Percentiles rank a stretch among this genome's conserved stretches.
Evolutionary conservation across 2,888 invertebrate genomes (phyloP).

Genomic region (Leucozona laternaria): DNA sequence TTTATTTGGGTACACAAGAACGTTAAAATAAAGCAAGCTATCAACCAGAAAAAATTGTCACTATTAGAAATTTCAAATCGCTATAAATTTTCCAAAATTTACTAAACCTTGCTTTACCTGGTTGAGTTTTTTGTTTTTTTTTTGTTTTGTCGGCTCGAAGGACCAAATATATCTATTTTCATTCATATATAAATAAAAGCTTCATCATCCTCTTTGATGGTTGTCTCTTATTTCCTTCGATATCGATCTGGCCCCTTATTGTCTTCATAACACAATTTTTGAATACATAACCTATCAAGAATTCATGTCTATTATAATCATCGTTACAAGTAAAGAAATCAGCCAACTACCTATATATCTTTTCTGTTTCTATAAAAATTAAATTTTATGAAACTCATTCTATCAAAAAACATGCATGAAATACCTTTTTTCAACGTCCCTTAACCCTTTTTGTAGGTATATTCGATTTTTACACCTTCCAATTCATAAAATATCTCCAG

Average conservation of each 20-base stretch:
- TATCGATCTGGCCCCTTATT: neutral
- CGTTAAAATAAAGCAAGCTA: too few relatives aligned
- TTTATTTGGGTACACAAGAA: too few relatives aligned
- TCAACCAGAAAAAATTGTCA: too few relatives aligned
- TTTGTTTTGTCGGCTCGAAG: neutral
- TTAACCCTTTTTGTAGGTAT: slow-evolving; percentile 11
- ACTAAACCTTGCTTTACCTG: too few relatives aligned
- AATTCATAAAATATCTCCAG: slow-evolving; percentile 10
- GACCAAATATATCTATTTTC: neutral
- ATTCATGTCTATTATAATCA: neutral
- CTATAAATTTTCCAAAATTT: too few relatives aligned
- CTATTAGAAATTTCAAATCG: too few relatives aligned
- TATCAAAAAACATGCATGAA: neutral
- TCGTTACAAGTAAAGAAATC: neutral
- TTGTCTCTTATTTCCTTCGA: neutral
- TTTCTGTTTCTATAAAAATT: neutral
- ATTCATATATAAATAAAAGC: neutral
- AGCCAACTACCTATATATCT: neutral
- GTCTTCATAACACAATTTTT: neutral
- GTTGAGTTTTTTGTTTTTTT: neutral
- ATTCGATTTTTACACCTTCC: slow-evolving; percentile 27
- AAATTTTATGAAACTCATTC: slow-evolving; percentile 26
- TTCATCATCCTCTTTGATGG: neutral
- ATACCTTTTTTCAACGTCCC: neutral
- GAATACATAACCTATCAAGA: neutral